These are phyloP conservation scores for Theocolax elegans DNA, from an alignment of 1,140 invertebrate species.

Conservation along the genomic window DNA sequence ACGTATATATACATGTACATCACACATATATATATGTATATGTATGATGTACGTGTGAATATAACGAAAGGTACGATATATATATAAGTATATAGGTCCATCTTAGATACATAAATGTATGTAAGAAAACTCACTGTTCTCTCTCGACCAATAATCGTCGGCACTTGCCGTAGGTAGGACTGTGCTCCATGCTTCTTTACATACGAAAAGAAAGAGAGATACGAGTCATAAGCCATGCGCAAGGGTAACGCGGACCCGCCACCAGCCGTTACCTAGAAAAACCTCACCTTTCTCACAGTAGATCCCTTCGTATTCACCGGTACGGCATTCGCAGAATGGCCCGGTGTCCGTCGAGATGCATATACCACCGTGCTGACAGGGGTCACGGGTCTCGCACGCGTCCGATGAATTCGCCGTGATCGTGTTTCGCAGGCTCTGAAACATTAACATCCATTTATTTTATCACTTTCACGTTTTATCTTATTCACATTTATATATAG, in stretches of 20 bases:
- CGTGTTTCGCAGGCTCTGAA: slow-evolving; percentile 70
- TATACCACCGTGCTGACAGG: slow-evolving; percentile 92
- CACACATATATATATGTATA: too few relatives aligned
- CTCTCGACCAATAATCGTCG: slow-evolving; percentile 64
- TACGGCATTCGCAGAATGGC: slow-evolving; percentile 91
- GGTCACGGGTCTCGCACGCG: slow-evolving; percentile 86
- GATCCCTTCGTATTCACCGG: slow-evolving; percentile 89
- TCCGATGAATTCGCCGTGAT: slow-evolving; percentile 73
- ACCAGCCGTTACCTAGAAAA: too few relatives aligned
- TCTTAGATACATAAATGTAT: too few relatives aligned
- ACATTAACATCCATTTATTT: too few relatives aligned
- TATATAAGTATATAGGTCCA: too few relatives aligned
- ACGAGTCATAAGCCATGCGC: slow-evolving; percentile 38
- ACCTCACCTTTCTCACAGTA: slow-evolving; percentile 93
- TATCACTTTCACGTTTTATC: too few relatives aligned
- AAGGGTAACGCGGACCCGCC: too few relatives aligned
- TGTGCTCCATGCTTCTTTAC: slow-evolving; percentile 66
- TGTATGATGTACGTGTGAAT: too few relatives aligned
- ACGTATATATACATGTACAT: too few relatives aligned
- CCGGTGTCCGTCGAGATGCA: slow-evolving; percentile 95
- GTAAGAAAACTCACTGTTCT: slow-evolving; percentile 67
- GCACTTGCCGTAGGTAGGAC: slow-evolving; percentile 64
- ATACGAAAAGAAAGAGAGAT: slow-evolving; percentile 57
- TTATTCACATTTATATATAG: too few relatives aligned
- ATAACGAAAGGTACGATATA: too few relatives aligned